Base-by-base conservation (phyloP, 2,888 invertebrate genomes). In the Melipona beecheii region DNA sequence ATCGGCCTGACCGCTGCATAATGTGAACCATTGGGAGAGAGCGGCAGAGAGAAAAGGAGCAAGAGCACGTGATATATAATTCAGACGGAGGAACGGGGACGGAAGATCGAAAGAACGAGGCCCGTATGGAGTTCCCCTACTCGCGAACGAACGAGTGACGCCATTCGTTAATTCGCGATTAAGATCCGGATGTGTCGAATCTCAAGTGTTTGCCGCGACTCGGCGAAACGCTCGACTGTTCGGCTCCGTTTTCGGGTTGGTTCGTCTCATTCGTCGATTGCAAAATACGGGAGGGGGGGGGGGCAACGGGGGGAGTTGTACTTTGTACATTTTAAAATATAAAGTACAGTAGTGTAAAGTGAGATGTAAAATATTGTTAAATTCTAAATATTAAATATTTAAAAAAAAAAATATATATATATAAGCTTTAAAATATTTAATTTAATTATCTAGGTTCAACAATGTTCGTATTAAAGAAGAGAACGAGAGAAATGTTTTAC, bases 131-230 rank as follows among this genome's bases (percentile, higher is more conserved):
- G 69, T 77, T 77, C 85, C 86, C 86, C 85, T 78, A 75, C 85
- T 82, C 62, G 82, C 78, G 71, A 79, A 75, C 88, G 82, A 90
- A 89, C 78, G 86, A 85, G 83, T 92, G 91, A 92, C 91, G 91
- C 82, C 82, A 83, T 82, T 83, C 83, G 83, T 82, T 83, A 52
- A 72, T 72, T 69, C 56, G 77, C 82, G 60, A 77, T 68, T 27
- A 87, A 86, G 85, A 89, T 86, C 87, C 86, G 88, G 88, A 88
- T 86, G 86, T 74, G 83, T 81, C 81, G 83, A 81, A 69, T 83
- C 71, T 52, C 24, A 36, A 77, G 56, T 77, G 76, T 83, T 77
- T 68, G 15, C 27, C 52, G 19, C 27, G 60, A 36, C 65, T 72
- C 64, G 21, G 56, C 69, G 75, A 70, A 81, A 75, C 17, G n/a